Conservation (phyloP, 2,113 vertebrate genomes). For the Bujurquina vittata region DNA sequence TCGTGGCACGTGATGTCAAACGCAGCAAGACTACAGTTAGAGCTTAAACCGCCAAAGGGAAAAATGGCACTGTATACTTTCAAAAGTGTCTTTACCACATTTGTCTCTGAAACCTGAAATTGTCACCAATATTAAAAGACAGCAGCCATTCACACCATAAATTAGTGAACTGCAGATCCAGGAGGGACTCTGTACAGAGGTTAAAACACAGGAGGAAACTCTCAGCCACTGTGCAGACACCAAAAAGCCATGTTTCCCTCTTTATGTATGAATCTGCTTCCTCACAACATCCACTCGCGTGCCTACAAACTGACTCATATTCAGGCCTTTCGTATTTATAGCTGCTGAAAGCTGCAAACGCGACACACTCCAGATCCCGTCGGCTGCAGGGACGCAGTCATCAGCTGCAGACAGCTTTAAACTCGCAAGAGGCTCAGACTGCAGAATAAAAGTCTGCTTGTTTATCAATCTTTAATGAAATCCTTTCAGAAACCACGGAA, state of each 20-base stretch:
- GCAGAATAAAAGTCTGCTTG: neutral
- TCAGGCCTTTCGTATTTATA: neutral
- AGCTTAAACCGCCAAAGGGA: neutral
- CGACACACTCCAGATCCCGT: neutral
- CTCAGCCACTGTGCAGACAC: neutral
- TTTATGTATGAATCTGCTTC: neutral
- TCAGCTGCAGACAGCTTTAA: neutral
- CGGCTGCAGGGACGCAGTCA: neutral
- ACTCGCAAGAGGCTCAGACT: neutral
- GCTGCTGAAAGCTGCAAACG: neutral
- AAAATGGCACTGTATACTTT: too few species aligned
- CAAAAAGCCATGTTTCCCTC: neutral
- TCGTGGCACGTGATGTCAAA: neutral
- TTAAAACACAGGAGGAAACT: neutral
- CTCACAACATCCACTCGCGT: neutral
- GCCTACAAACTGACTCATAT: constrained; percentile 2
- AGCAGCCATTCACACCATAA: neutral
- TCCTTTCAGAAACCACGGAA: neutral
- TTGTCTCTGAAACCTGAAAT: neutral
- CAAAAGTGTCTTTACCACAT: neutral
- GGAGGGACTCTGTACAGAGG: neutral
- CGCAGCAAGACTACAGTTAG: neutral
- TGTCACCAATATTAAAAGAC: neutral
- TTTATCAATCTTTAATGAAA: neutral
- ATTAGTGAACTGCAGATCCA: neutral